phyloP scores from a whole-genome alignment of 2,797 vertebrate species.

The Phoebastria nigripes region DNA sequence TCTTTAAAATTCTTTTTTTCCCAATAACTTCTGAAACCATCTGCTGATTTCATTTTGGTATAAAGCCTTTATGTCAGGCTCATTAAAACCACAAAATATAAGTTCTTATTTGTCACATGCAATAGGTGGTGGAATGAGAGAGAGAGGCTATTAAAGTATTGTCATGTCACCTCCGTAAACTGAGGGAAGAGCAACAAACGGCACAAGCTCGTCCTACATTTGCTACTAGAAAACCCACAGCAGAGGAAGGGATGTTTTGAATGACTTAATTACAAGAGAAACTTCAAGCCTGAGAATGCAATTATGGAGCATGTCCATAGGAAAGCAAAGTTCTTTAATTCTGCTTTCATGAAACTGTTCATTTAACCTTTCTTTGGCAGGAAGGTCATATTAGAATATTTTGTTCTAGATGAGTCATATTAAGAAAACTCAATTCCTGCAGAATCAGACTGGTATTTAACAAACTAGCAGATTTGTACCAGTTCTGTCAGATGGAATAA shows the following conservation, averaged over 20 bases:
- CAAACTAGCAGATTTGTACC: background rate
- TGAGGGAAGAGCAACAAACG: background rate
- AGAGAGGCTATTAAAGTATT: background rate
- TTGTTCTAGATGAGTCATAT: background rate
- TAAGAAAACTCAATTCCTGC: background rate
- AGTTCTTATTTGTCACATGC: background rate
- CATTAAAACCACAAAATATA: background rate
- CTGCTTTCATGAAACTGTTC: background rate
- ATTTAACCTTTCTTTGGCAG: background rate
- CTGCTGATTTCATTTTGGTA: background rate
- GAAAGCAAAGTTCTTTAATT: background rate
- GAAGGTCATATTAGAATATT: background rate
- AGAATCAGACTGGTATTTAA: background rate
- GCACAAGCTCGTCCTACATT: background rate
- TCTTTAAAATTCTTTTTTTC: background rate
- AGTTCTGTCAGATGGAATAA: background rate
- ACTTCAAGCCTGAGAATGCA: background rate
- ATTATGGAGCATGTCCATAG: background rate
- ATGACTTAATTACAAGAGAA: background rate
- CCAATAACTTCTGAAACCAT: background rate
- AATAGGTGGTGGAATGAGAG: background rate
- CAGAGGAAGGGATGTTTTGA: background rate
- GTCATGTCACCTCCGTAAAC: background rate
- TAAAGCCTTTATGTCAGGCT: background rate
- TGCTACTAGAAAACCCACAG: background rate